Percentiles rank a stretch among this genome's conserved stretches.
These are phyloP conservation scores for Caranx melampygus DNA, from an alignment of 2,113 vertebrate species.

Conservation along the genomic window DNA sequence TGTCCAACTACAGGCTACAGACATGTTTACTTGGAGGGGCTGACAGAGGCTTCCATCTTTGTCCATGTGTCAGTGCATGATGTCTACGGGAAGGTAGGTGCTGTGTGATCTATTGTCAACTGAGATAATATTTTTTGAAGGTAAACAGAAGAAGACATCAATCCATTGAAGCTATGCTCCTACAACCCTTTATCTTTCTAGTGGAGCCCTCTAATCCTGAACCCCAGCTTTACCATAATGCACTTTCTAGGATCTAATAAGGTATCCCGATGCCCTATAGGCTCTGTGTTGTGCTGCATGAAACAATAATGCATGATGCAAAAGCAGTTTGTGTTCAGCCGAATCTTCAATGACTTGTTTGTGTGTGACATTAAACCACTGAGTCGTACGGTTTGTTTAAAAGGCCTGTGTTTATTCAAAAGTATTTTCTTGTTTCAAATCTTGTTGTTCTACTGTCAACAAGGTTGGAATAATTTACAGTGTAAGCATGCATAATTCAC, in stretches of 20 bases:
- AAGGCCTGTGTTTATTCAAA: background rate
- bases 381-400: conserved; percentile 22
- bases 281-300: conserved; percentile 84
- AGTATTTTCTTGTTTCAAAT: background rate
- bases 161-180: conserved; percentile 66
- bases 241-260: conserved; percentile 99
- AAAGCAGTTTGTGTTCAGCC: conserved; percentile 45
- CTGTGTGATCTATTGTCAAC: background rate
- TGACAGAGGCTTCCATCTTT: conserved; percentile 98
- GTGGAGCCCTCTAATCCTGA: conserved; percentile 99
- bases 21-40: conserved; percentile 95
- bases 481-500: conserved; percentile 33
- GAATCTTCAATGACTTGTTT: conserved; percentile 28
- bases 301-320: conserved; percentile 74
- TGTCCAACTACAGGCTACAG: conserved; percentile 89
- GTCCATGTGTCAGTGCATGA: conserved; percentile 96
- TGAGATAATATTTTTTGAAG: conserved; percentile 8
- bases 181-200: conserved; percentile 87
- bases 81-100: conserved; percentile 94
- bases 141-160: conserved; percentile 26
- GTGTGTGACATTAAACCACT: conserved; percentile 41
- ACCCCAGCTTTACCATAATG: conserved; percentile 99
- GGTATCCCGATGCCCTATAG: conserved; percentile 85
- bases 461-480: conserved; percentile 12
- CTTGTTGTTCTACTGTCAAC: conserved; percentile 6